phyloP scores from a whole-genome alignment of 2,113 vertebrate genomes.

The Dolichotis patagonum region DNA sequence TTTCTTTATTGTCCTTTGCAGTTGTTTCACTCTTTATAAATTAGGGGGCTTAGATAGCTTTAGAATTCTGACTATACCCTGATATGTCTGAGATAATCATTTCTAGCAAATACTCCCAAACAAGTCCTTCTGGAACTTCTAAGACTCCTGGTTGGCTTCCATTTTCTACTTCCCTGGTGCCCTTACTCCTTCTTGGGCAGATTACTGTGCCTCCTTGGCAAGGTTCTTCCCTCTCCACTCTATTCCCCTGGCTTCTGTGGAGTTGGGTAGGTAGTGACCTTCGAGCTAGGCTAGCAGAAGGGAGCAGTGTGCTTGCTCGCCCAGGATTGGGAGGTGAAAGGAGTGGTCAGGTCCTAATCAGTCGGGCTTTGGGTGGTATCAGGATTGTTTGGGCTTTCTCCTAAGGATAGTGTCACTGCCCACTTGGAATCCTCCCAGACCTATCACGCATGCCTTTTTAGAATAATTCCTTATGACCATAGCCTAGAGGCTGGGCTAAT shows the following conservation, averaged over 20 bases:
- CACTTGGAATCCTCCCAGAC: too few species aligned
- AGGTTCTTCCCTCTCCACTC: neutral
- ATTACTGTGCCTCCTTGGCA: neutral
- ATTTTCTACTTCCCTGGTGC: neutral
- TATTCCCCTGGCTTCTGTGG: neutral
- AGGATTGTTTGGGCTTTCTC: neutral
- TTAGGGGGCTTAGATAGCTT: neutral
- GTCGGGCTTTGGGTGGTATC: neutral
- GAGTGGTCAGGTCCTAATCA: neutral
- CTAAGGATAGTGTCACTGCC: too few species aligned
- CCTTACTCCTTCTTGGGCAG: neutral
- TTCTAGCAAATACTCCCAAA: neutral
- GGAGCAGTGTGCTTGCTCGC: neutral
- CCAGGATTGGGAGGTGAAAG: neutral
- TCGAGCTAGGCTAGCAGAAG: neutral
- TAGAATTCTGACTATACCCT: constrained; percentile 20
- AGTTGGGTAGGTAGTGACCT: neutral
- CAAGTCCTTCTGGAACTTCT: neutral
- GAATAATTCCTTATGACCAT: neutral
- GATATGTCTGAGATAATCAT: neutral
- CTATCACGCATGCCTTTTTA: neutral
- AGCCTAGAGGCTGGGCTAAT: neutral
- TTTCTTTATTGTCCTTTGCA: constrained; percentile 50
- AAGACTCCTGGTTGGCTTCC: neutral
- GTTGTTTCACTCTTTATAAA: constrained; percentile 28